Evolutionary conservation across 2,888 invertebrate genomes (phyloP), one percentile per base, ranked within the genome.

Genomic region (Oscheius sp.): DNA sequence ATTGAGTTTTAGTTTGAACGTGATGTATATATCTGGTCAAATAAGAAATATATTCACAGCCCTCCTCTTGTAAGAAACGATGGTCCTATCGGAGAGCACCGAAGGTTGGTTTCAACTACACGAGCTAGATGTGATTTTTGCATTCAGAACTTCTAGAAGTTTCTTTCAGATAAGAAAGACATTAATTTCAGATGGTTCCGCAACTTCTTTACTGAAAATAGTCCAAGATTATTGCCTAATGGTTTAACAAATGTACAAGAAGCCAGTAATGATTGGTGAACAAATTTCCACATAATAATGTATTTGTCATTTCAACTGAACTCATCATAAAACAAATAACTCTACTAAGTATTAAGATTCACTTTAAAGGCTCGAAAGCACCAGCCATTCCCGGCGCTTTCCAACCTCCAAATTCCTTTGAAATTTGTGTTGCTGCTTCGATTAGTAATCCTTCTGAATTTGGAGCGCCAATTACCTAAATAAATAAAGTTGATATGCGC

Each of bases 21-120:
- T 0, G 95, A 95, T 86, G 90, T 94, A 0, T 90, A 90, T 73
- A 91, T 95, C 3, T 95, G 95, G 95, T 94, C 94, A 87, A 91
- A 91, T 87, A 95, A 95, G 84, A 90, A 89, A 10, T 94, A 91
- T 86, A 88, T 91, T 0, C 90, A 90, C 37, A 90, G 91, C 0
- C 94, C 94, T 0, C 84, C 91, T 0, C 89, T 93, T 70, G 91
- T 92, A 0, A 91, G 91, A 73, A 91, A 92, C 66, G 95, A 95
- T 86, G 90, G 90, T 5, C 88, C 91, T 0, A 91, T 95, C 1
- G 90, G 90, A n/a, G 89, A 90, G 64, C 79, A 75, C 63, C 25
- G 79, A 45, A 67, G 76, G 75, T 75, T 39, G 20, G 6, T 25
- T 20, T 50, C n/a, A 27, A 33, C 20, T 27, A 25, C 27, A 27